phyloP scores from a whole-genome alignment of 1,140 invertebrate genomes.

The Apis cerana region DNA sequence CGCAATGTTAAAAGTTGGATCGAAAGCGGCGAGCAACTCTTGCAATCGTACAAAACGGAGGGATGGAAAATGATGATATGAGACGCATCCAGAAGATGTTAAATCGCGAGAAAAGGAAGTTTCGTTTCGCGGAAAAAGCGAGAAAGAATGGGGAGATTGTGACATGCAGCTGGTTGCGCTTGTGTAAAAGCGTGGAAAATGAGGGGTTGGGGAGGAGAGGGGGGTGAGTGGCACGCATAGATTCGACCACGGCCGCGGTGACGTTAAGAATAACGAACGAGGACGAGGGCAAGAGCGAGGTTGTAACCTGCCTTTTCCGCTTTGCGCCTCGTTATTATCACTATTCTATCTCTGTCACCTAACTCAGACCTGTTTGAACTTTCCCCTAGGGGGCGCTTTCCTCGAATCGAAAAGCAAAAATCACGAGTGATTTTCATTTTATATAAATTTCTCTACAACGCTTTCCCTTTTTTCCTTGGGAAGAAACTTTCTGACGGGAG shows the following conservation, averaged over 20 bases:
- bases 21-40: too few relatives aligned
- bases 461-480: not conserved
- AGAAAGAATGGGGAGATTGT: too few relatives aligned
- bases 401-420: not conserved
- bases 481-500: not conserved
- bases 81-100: too few relatives aligned
- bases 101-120: slow-evolving; percentile 5
- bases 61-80: too few relatives aligned
- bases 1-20: too few relatives aligned
- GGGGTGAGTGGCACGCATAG: slow-evolving; percentile 43
- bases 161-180: not conserved
- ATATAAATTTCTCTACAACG: too few relatives aligned
- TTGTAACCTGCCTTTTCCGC: slow-evolving; percentile 50
- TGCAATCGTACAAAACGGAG: too few relatives aligned
- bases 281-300: slow-evolving; percentile 60
- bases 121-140: slow-evolving; percentile 5
- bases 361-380: not conserved
- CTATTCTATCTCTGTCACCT: slow-evolving; percentile 6
- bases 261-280: slow-evolving; percentile 65
- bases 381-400: not conserved
- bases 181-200: not conserved
- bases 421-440: not conserved
- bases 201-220: not conserved
- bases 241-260: slow-evolving; percentile 50
- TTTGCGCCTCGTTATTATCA: slow-evolving; percentile 43